Base-by-base conservation (phyloP, 2,888 invertebrate species). In the Tanaodytes sp. region DNA sequence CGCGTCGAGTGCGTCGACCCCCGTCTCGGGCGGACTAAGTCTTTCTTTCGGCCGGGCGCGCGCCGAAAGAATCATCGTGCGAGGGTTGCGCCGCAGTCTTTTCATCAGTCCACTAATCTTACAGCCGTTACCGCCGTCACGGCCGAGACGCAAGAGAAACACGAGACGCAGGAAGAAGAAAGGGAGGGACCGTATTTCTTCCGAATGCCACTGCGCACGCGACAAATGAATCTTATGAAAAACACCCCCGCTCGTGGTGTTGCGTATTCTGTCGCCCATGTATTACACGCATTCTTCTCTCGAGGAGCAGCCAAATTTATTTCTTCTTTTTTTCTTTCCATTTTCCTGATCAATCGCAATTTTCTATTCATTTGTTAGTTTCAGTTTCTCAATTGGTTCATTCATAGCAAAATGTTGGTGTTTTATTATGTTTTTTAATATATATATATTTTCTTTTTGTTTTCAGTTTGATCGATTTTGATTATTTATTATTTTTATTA, bases 101-200 rank as follows among this genome's bases (percentile, higher is more conserved):
- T 67, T 61, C 59, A 55, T 49, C 55, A 51, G 48, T 49, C 43
- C 40, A 67, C 66, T 67, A 67, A 67, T 67, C 66, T 67, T 61
- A 61, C 52, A 54, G 54, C 66, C 61, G 66, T 61, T 67, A 36
- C 42, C 27, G 37, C 11, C 27, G 20, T 11, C 18, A 31, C 51
- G 18, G 40, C 39, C 30, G 42, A 20, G 14, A n/a, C 12, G n/a
- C 2, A 5, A 27, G 45, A 27, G 43, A 9, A 16, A 6, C 14
- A 14, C n/a, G 46, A 18, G 8, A 8, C 36, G 6, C 19, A 14
- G 11, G 19, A 23, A 27, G 0, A n/a, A 37, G 16, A 37, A 27
- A 20, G 37, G n/a, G 18, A 30, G 33, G 8, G 9, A 16, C 59
- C 19, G 42, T 43, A 39, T 62, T 62, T 62, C 52, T 52, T 62